Evolutionary conservation across 2,797 vertebrate genomes (phyloP).

Genomic region (Pteropus rufus): DNA sequence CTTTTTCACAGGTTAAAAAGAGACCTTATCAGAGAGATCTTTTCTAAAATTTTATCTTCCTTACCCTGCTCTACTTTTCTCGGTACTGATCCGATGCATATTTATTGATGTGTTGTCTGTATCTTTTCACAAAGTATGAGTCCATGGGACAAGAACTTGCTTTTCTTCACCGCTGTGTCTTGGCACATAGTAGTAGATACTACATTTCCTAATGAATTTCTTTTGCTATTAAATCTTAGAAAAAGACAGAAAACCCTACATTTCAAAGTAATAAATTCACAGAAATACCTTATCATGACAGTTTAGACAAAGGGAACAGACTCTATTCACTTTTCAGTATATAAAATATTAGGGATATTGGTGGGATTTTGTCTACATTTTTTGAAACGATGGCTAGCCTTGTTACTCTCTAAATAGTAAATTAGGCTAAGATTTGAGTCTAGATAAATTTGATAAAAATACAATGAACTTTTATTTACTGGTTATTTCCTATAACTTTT

Average conservation of each 20-base stretch:
- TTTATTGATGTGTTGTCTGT: neutral
- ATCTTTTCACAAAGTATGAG: neutral
- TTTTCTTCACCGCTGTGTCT: neutral
- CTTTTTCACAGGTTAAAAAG: neutral
- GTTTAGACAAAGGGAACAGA: conserved; percentile 78
- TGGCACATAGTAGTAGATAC: too few relatives aligned
- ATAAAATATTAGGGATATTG: neutral
- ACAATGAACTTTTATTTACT: neutral
- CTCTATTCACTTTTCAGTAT: conserved; percentile 44
- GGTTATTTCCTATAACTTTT: neutral
- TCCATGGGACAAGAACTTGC: neutral
- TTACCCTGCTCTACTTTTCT: neutral
- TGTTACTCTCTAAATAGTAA: neutral
- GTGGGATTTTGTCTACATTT: neutral
- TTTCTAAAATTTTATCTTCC: neutral
- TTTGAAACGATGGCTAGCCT: neutral
- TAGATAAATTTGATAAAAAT: neutral
- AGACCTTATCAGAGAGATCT: neutral
- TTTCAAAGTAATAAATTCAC: conserved; percentile 92
- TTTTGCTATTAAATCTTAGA: conserved; percentile 81
- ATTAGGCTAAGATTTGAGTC: neutral
- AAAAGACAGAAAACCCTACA: conserved; percentile 86
- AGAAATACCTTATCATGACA: conserved; percentile 68
- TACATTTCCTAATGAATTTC: neutral
- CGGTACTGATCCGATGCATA: neutral